These are phyloP conservation scores for Lathronympha strigana DNA, from an alignment of 2,888 invertebrate genomes.

Conservation along the genomic window DNA sequence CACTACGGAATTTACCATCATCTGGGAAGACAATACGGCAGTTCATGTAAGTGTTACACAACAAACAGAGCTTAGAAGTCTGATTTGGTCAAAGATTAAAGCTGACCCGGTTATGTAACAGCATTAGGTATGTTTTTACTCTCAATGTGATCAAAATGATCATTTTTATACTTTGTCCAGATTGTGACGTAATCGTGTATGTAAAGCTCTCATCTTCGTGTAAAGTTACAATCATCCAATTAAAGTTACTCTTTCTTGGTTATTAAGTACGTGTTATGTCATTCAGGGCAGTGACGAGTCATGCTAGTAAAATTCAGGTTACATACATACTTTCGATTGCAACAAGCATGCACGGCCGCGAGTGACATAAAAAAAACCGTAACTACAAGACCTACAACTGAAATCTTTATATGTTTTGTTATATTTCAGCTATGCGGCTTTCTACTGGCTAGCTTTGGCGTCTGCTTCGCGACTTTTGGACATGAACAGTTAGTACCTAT, in stretches of 20 bases:
- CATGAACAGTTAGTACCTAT: slow-evolving; percentile 78
- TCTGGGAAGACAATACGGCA: slow-evolving; percentile 37
- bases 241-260: slow-evolving; percentile 6
- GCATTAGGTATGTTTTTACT: slow-evolving; percentile 11
- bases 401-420: slow-evolving; percentile 48
- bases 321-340: slow-evolving; percentile 54
- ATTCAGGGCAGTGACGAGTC: slow-evolving; percentile 26
- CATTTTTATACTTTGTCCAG: not conserved
- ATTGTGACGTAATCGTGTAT: not conserved
- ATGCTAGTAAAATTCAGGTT: slow-evolving; percentile 40
- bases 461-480: slow-evolving; percentile 81
- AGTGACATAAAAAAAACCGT: slow-evolving; percentile 12
- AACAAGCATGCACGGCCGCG: slow-evolving; percentile 19
- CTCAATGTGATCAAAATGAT: slow-evolving; percentile 5
- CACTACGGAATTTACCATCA: not conserved
- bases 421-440: slow-evolving; percentile 78
- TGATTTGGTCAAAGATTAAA: slow-evolving; percentile 25
- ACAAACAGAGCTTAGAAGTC: slow-evolving; percentile 21
- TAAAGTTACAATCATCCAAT: slow-evolving; percentile 12
- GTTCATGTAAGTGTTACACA: slow-evolving; percentile 23
- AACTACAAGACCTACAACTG: not conserved
- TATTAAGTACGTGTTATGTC: slow-evolving; percentile 28
- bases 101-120: slow-evolving; percentile 20
- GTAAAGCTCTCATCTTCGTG: slow-evolving; percentile 26
- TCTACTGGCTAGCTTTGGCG: slow-evolving; percentile 75